Percentiles rank a stretch among this genome's conserved stretches.
phyloP scores from a whole-genome alignment of 2,888 invertebrate genomes.

The Theodoxus fluviatilis region DNA sequence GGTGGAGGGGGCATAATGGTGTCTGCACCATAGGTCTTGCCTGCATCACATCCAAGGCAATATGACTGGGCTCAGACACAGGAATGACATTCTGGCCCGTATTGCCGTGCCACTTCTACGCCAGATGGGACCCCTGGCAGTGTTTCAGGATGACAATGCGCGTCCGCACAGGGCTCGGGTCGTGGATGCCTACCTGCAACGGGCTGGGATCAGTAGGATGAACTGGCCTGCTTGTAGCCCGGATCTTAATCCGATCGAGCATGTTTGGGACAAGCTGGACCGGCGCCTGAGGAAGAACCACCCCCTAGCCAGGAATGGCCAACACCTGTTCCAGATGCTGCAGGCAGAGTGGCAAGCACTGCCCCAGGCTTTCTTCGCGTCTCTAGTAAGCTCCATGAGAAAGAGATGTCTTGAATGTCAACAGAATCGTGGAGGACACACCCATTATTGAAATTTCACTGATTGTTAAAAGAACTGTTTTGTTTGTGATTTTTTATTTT shows the following conservation, averaged over 20 bases:
- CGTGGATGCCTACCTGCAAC: slow-evolving; percentile 11
- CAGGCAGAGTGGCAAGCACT: slow-evolving; percentile 14
- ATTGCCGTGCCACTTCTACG: not conserved
- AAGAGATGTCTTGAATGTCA: slow-evolving; percentile 4
- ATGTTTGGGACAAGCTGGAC: slow-evolving; percentile 19
- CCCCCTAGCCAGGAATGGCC: slow-evolving; percentile 8
- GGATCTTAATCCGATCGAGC: slow-evolving; percentile 10
- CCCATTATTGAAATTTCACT: too few relatives aligned
- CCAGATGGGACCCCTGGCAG: slow-evolving; percentile 10
- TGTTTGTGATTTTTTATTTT: too few relatives aligned
- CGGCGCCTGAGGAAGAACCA: too few relatives aligned
- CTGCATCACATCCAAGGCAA: slow-evolving; percentile 10
- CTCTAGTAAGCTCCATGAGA: slow-evolving; percentile 17
- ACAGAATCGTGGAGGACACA: too few relatives aligned
- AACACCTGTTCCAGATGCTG: slow-evolving; percentile 7
- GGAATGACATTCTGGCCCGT: slow-evolving; percentile 7
- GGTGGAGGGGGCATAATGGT: slow-evolving; percentile 3
- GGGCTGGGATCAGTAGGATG: slow-evolving; percentile 7
- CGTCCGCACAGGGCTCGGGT: slow-evolving; percentile 10
- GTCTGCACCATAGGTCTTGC: slow-evolving; percentile 8
- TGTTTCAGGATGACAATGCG: slow-evolving; percentile 4
- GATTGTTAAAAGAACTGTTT: too few relatives aligned
- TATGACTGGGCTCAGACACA: slow-evolving; percentile 10
- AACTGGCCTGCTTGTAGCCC: slow-evolving; percentile 5
- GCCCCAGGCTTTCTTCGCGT: not conserved